These are phyloP conservation scores for Dinomys branickii DNA, from an alignment of 2,113 vertebrate species.

Conservation along the genomic window DNA sequence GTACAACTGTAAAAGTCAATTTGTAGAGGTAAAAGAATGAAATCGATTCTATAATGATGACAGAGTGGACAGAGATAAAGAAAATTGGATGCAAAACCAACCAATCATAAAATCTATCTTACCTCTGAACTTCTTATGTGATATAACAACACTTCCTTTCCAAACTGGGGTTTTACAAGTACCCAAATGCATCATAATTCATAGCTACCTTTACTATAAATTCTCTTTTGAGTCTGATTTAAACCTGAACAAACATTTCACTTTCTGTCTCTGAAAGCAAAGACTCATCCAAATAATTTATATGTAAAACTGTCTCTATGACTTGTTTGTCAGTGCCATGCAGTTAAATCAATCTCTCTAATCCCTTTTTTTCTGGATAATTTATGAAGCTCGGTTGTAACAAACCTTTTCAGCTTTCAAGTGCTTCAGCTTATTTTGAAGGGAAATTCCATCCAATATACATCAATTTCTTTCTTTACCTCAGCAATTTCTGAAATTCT, in stretches of 20 bases:
- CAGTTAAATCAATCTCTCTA: conserved; percentile 15
- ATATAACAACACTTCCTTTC: not conserved
- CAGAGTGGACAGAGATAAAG: not conserved
- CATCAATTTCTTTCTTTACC: not conserved
- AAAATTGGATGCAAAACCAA: not conserved
- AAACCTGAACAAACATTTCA: conserved; percentile 15
- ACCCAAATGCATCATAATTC: conserved; percentile 12
- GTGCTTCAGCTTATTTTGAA: not conserved
- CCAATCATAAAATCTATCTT: not conserved
- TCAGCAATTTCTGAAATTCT: not conserved
- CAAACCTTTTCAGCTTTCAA: conserved; percentile 3
- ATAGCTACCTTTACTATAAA: not conserved
- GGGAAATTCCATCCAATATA: not conserved
- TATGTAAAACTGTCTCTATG: conserved; percentile 28
- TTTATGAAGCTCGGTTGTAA: conserved; percentile 35
- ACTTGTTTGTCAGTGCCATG: not conserved
- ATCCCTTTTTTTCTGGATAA: conserved; percentile 26
- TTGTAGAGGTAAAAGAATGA: not conserved
- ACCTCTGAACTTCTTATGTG: not conserved
- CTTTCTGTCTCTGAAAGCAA: conserved; percentile 28
- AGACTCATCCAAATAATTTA: not conserved
- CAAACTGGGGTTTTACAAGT: not conserved
- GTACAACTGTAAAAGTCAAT: not conserved
- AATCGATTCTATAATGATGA: not conserved
- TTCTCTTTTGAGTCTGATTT: conserved; percentile 27